Base-by-base conservation (phyloP, 2,888 invertebrate genomes). In the Zeuzera pyrina region DNA sequence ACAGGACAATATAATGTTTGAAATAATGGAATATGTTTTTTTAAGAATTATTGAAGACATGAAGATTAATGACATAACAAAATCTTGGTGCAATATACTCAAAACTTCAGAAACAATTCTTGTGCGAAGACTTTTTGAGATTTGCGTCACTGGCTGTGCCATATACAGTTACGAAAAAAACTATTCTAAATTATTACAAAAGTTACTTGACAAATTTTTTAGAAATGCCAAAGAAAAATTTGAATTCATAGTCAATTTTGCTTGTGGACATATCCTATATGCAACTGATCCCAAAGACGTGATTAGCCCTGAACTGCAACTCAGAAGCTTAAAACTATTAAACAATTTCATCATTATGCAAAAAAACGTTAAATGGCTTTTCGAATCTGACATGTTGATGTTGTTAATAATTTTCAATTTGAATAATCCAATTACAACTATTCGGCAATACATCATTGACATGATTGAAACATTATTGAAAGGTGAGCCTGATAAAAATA, bases 241-340 rank as follows among this genome's bases (percentile, higher is more conserved):
- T 3, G 77, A 86, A 12, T 87, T 88, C 32, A 57, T 89, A 1
- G 77, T 85, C 0, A 88, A 88, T 49, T 81, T 88, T 43, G 84
- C 85, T 25, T 71, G 84, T 26, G 76, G 76, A 1, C 77, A 85
- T 45, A 72, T 79, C 42, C 43, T 83, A 14, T 79, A 71, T 38
- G 76, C 78, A 2, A 43, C 52, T 2, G 67, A 81, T 37, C 70
- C 76, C 21, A 71, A 71, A 46, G 72, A 78, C 34, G 65, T 78
- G 0, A 72, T 84, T 7, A 78, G 72, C 34, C 70, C 79, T 1
- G 74, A 81, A 44, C 57, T 87, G 2, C 86, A 87, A 35, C 41
- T 88, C 8, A 70, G 84, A 39, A 84, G 85, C 22, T 58, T 89
- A 0, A 79, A 79, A 46, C 38, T 83, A 11, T 41, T 83, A 3